phyloP scores from a whole-genome alignment of 2,888 invertebrate species.

The Nasonia oneida region DNA sequence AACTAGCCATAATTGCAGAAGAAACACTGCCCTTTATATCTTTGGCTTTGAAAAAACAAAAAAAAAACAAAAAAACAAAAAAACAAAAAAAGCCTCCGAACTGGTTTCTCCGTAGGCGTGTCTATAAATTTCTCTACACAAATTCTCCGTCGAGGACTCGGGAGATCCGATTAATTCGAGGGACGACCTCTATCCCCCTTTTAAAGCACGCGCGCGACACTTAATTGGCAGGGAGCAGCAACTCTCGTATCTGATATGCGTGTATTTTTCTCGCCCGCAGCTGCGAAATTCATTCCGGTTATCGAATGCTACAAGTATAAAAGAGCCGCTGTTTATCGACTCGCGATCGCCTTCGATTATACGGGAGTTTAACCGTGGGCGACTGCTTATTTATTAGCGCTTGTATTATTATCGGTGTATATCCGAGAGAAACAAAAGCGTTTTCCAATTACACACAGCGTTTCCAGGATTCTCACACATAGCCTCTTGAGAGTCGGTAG shows the following conservation, averaged over 20 bases:
- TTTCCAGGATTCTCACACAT: too few relatives aligned
- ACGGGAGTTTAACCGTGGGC: neutral
- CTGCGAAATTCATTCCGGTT: neutral
- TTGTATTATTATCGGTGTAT: neutral
- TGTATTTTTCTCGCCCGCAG: neutral
- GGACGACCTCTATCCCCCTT: neutral
- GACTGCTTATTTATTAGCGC: constrained; percentile 14
- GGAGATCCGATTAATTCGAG: constrained; percentile 13
- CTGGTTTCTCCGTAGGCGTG: constrained; percentile 15
- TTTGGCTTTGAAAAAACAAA: neutral
- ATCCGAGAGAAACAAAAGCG: too few relatives aligned
- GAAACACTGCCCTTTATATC: neutral
- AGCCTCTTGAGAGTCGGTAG: too few relatives aligned
- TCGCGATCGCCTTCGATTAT: neutral
- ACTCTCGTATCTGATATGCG: neutral
- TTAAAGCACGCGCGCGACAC: neutral
- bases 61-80: neutral
- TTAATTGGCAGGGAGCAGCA: neutral
- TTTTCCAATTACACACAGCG: too few relatives aligned
- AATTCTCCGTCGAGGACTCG: neutral
- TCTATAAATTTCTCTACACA: neutral
- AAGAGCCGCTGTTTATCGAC: neutral
- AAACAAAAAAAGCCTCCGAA: neutral
- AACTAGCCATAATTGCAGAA: constrained; percentile 35
- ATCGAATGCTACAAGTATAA: neutral